phyloP scores from a whole-genome alignment of 2,888 invertebrate genomes.

The Ephialtes manifestator region DNA sequence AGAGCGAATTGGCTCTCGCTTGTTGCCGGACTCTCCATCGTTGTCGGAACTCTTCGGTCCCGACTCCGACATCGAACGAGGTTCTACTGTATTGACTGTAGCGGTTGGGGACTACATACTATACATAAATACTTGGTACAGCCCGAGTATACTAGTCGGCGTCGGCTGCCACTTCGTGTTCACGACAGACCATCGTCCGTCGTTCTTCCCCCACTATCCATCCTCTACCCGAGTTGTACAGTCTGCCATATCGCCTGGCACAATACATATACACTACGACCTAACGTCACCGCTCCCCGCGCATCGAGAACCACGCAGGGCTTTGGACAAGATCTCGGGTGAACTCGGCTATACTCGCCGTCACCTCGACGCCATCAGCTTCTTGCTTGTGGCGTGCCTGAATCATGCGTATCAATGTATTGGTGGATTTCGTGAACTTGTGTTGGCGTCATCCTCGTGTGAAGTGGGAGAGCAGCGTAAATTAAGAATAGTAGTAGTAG shows the following conservation, averaged over 20 bases:
- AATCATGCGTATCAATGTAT: constrained; percentile 42
- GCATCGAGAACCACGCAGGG: constrained; percentile 30
- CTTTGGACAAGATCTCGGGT: constrained; percentile 50
- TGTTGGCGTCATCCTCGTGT: constrained; percentile 50
- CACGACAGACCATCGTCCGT: constrained; percentile 66
- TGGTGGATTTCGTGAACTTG: constrained; percentile 24
- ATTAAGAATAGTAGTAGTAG: constrained; percentile 30
- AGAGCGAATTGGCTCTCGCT: too few species aligned
- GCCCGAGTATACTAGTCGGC: constrained; percentile 17
- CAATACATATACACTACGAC: constrained; percentile 51
- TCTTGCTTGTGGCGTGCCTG: constrained; percentile 57
- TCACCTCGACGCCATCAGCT: constrained; percentile 57
- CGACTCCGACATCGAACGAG: too few species aligned
- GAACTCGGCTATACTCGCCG: constrained; percentile 56
- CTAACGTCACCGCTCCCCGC: constrained; percentile 47
- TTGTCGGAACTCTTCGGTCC: too few species aligned
- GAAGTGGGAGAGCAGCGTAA: constrained; percentile 37
- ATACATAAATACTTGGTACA: constrained; percentile 49
- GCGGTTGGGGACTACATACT: constrained; percentile 36
- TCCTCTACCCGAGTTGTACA: constrained; percentile 46
- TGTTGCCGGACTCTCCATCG: too few species aligned
- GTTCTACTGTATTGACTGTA: too few species aligned
- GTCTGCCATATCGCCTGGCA: constrained; percentile 53
- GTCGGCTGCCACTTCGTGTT: constrained; percentile 30
- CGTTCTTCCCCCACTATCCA: constrained; percentile 64